These are phyloP conservation scores for Philaethria dido DNA, from an alignment of 2,888 invertebrate genomes.

Conservation along the genomic window DNA sequence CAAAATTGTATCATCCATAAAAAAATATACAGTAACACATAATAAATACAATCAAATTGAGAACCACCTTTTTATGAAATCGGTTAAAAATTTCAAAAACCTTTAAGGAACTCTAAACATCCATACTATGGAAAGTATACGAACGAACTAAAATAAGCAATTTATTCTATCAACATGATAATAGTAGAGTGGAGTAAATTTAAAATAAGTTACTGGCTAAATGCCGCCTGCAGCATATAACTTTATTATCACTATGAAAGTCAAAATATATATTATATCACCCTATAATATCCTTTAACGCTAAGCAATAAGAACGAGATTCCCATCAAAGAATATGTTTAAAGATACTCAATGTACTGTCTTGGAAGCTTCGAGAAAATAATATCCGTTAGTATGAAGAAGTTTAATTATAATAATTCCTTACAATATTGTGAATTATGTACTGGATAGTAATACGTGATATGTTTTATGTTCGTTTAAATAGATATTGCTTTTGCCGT, in stretches of 20 bases:
- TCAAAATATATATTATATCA: constrained; percentile 5
- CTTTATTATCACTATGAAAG: constrained; percentile 37
- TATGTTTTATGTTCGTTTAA: too few species aligned
- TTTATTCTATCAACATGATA: constrained; percentile 35
- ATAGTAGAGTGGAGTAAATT: constrained; percentile 37
- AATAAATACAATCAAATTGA: too few species aligned
- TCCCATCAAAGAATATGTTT: neutral
- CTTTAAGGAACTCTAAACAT: neutral
- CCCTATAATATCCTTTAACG: neutral
- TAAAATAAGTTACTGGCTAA: constrained; percentile 39
- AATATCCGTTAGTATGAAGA: constrained; percentile 47
- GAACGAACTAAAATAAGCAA: constrained; percentile 45
- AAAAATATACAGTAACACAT: too few species aligned
- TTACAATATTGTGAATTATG: constrained; percentile 19
- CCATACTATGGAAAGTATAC: neutral
- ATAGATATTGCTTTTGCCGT: too few species aligned
- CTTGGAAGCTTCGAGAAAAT: constrained; percentile 45
- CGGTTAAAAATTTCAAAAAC: neutral
- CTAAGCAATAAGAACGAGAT: neutral
- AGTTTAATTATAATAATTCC: constrained; percentile 25
- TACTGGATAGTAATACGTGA: neutral
- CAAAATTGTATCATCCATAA: too few species aligned
- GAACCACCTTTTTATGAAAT: too few species aligned
- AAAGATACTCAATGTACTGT: neutral
- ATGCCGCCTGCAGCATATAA: constrained; percentile 38